Evolutionary conservation across 2,888 invertebrate species (phyloP).

Genomic region (Sminthurides aquaticus): DNA sequence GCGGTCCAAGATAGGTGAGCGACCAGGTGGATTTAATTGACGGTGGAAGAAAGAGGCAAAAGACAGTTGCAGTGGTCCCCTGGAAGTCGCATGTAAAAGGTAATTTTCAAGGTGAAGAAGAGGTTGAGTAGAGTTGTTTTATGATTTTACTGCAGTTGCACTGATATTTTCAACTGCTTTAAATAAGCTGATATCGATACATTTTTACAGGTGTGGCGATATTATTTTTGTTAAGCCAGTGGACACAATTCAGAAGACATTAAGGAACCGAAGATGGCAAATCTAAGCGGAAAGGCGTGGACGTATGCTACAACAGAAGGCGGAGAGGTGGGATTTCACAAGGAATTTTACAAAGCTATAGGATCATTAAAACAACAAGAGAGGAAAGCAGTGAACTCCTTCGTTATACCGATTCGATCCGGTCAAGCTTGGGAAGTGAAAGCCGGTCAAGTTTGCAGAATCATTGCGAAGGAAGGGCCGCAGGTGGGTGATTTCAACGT

Average conservation of each 20-base stretch:
- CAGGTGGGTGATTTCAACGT: slow-evolving; percentile 51
- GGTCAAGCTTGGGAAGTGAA: slow-evolving; percentile 49
- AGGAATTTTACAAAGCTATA: slow-evolving; percentile 12
- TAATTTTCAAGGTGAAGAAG: too few relatives aligned
- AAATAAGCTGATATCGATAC: too few relatives aligned
- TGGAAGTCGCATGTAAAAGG: too few relatives aligned
- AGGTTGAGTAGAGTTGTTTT: too few relatives aligned
- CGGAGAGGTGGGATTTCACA: slow-evolving; percentile 9
- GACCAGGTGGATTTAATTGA: too few relatives aligned
- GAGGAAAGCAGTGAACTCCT: slow-evolving; percentile 18
- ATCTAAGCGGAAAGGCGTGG: slow-evolving; percentile 17
- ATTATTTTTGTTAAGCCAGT: neutral
- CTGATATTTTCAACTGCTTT: too few relatives aligned
- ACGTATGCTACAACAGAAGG: slow-evolving; percentile 19
- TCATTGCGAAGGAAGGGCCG: slow-evolving; percentile 49
- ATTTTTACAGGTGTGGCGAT: too few relatives aligned
- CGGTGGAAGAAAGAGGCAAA: too few relatives aligned
- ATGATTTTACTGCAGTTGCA: too few relatives aligned
- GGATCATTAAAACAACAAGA: neutral
- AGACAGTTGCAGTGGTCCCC: too few relatives aligned
- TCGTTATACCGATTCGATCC: slow-evolving; percentile 39
- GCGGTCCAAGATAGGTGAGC: too few relatives aligned
- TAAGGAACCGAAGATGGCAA: neutral
- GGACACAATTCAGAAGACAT: neutral
- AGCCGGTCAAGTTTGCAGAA: slow-evolving; percentile 49